Evolutionary conservation across 2,113 vertebrate genomes (phyloP), one percentile per base, ranked within the genome.

Genomic region (Hippocampus abdominalis): DNA sequence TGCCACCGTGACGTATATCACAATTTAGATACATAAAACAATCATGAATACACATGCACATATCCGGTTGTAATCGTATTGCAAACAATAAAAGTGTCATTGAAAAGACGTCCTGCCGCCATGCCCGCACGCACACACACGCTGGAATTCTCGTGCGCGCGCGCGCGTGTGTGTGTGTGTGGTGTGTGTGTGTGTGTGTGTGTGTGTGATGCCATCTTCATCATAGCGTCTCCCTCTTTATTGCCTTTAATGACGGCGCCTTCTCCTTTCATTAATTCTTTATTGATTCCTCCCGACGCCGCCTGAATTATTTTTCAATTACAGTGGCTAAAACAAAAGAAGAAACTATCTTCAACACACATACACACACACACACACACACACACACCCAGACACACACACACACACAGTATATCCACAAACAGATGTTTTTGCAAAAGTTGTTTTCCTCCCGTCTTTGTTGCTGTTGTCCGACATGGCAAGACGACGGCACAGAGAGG

Each of bases 281-380:
- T 91, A 93, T 93, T 85, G 90, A 93, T 93, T 91, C 83, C 57
- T 77, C 81, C 76, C 87, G 90, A 91, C 82, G 80, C 89, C 70
- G 81, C 80, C 83, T 91, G 90, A 92, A 93, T 93, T 93, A 92
- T 91, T 91, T 91, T 91, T 87, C 90, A 92, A 93, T 93, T 93
- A 93, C 78, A 76, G 86, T 83, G 86, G 89, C 92, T 91, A 89
- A 91, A 85, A 44, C 42, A 44, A 44, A 44, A 44, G 11, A 44
- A 13, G 42, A 44, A 44, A 44, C 42, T 15, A 67, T 71, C 25
- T 23, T 65, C 25, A 23, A 15, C 13, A 39, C 61, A n/a, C 83
- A 81, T 70, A 84, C 85, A 87, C 82, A 86, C 64, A 20, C 32
- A 10, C 59, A 27, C 56, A 15, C 56, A 16, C 84, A 82, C 72